phyloP scores from a whole-genome alignment of 2,888 invertebrate species.

The Melanchra persicariae region DNA sequence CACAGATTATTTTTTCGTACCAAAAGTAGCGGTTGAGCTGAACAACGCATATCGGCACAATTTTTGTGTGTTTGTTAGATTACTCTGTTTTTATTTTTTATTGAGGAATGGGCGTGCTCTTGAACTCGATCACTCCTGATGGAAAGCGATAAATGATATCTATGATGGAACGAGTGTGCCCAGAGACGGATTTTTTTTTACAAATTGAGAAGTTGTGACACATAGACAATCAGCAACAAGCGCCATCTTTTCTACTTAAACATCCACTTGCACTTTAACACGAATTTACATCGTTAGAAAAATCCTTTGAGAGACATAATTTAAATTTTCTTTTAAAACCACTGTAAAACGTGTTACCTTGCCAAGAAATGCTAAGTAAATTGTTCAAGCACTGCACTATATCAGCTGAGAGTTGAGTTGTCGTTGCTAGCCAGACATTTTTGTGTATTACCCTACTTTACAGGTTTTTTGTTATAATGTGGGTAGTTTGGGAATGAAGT shows the following conservation, averaged over 20 bases:
- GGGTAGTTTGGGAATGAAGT: not conserved
- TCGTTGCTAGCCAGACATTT: constrained; percentile 29
- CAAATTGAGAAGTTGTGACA: too few species aligned
- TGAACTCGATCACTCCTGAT: too few species aligned
- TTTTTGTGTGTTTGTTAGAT: too few species aligned
- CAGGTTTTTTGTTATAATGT: constrained; percentile 12
- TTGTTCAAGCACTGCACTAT: constrained; percentile 51
- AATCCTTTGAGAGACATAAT: constrained; percentile 34
- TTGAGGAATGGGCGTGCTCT: too few species aligned
- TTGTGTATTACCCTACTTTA: constrained; percentile 24
- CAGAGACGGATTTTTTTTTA: too few species aligned
- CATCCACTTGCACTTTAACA: constrained; percentile 7
- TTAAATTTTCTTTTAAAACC: constrained; percentile 50
- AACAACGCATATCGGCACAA: too few species aligned
- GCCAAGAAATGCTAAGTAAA: constrained; percentile 60
- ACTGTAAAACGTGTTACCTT: constrained; percentile 27
- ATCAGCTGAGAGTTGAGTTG: constrained; percentile 45
- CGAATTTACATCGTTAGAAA: constrained; percentile 35
- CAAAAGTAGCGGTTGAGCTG: too few species aligned
- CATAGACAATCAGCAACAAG: too few species aligned
- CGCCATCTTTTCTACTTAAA: not conserved
- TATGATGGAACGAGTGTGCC: too few species aligned
- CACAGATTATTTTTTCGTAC: too few species aligned
- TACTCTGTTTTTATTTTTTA: too few species aligned
- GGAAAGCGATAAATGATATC: too few species aligned